Conservation (phyloP, 2,113 vertebrate species). For the Vimba vimba region DNA sequence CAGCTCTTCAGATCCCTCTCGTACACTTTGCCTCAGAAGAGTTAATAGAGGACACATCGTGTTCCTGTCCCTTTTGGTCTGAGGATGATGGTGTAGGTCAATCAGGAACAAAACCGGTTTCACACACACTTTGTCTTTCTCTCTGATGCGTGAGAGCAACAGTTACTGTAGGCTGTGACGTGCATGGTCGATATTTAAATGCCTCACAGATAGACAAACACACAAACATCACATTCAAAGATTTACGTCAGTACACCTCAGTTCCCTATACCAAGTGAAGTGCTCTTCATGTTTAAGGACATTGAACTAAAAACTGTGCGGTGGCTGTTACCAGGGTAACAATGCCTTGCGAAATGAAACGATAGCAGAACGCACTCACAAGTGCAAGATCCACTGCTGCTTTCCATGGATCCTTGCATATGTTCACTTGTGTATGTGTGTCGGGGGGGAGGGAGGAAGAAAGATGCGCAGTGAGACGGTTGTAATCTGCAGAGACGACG, state of each 20-base stretch:
- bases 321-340: constrained; percentile 49
- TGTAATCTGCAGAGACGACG: neutral
- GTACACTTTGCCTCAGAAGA: neutral
- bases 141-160: constrained; percentile 19
- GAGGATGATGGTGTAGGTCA: neutral
- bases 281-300: constrained; percentile 27
- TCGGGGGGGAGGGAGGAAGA: too few relatives aligned
- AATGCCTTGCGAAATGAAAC: constrained; percentile 24
- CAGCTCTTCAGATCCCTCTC: constrained; percentile 6
- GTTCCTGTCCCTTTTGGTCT: neutral
- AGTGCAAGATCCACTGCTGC: neutral
- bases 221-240: constrained; percentile 21
- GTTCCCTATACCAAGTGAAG: constrained; percentile 38
- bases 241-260: constrained; percentile 44
- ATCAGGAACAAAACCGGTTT: neutral
- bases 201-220: neutral
- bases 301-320: constrained; percentile 48
- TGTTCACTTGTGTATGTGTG: constrained; percentile 1
- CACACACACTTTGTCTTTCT: neutral
- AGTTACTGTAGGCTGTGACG: neutral
- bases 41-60: constrained; percentile 16
- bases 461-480: neutral
- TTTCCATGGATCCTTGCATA: neutral
- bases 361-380: constrained; percentile 14
- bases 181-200: neutral